phyloP scores from a whole-genome alignment of 1,140 invertebrate genomes.

The Pogonus chalceus region DNA sequence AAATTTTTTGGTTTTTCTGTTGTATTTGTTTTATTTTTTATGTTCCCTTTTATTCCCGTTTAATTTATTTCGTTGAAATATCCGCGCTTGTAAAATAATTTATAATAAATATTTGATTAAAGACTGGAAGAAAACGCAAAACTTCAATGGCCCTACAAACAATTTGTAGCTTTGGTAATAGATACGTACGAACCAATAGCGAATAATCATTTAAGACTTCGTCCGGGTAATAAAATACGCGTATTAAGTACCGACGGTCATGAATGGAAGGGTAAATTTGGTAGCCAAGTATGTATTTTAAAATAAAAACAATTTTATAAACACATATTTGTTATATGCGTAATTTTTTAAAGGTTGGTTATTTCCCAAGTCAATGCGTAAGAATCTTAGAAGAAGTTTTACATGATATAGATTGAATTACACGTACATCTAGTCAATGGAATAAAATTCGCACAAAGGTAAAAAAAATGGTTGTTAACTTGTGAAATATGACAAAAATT shows the following conservation, averaged over 20 bases:
- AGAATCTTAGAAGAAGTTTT: constrained; percentile 28
- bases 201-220: constrained; percentile 62
- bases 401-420: constrained; percentile 1
- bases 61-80: no score
- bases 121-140: constrained; percentile 41
- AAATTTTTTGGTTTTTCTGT: no score
- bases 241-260: constrained; percentile 67
- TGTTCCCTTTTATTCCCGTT: no score
- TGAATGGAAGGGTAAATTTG: constrained; percentile 69
- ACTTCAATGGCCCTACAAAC: constrained; percentile 59
- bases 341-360: constrained; percentile 43
- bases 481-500: no score
- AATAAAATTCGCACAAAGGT: no score
- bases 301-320: no score
- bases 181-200: constrained; percentile 65
- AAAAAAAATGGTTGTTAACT: no score
- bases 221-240: constrained; percentile 64
- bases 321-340: no score
- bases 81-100: no score
- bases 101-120: constrained; percentile 10
- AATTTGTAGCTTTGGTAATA: constrained; percentile 59
- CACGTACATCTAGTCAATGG: not conserved
- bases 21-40: no score
- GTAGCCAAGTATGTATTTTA: constrained; percentile 41
- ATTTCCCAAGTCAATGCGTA: constrained; percentile 56